Evolutionary conservation across 2,113 vertebrate species (phyloP), one percentile per base, ranked within the genome.

Genomic region (Bombycilla garrulus): DNA sequence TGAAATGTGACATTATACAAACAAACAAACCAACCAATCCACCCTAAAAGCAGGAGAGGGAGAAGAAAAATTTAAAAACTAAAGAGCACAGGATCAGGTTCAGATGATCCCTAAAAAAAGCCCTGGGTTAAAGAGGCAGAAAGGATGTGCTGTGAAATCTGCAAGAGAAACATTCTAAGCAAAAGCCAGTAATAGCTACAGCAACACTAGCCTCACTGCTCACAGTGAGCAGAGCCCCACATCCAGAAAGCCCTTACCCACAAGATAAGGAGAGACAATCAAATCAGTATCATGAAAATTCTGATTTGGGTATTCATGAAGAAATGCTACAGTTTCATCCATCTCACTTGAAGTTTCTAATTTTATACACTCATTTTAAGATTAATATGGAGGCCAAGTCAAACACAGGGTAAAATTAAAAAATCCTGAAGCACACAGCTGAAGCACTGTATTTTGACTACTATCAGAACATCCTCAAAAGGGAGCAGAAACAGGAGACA

Each of bases 31-130:
- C 66, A 87, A 84, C 44, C 92, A 87, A 94, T 25, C 60, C 18
- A 93, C 72, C 36, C 82, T 61, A 91, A 81, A 81, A 84, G 47
- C 10, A 74, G 69, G 10, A 92, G 40, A 80, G 9, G 20, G 36
- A 89, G 35, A 90, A 40, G 67, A 81, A 94, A 90, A 92, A 71
- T 9, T 86, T 9, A 87, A 80, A 58, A 53, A 86, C 22, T 54
- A 19, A 95, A 87, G 56, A 72, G 38, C 51, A 94, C 33, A 36
- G n/a, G 33, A 95, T 69, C 21, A 81, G 50, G 90, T 97, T 92
- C 73, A 92, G 44, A 91, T 61, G 36, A 91, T n/a, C 50, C 76
- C 62, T 35, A 33, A 91, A 81, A 87, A 56, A n/a, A 44, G 4
- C 25, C 9, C 8, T 24, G 9, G 33, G 33, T 38, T 82, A 65